A percentile compares a stretch with the other conserved stretches of the same genome.
Evolutionary conservation across 2,113 vertebrate species (phyloP).

Genomic region (Oryzias curvinotus): DNA sequence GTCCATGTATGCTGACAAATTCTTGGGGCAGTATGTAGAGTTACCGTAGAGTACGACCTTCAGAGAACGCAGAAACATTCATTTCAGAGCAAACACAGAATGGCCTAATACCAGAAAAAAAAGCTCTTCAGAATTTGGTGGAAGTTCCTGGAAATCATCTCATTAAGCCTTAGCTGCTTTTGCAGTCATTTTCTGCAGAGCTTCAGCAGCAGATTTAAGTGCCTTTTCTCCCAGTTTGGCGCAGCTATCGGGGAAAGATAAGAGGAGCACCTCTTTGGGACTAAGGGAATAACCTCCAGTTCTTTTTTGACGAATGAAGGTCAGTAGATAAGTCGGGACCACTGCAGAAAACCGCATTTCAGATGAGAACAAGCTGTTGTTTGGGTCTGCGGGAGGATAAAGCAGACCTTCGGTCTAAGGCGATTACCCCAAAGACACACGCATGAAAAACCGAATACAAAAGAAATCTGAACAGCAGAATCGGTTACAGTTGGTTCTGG

Average conservation of each 20-base stretch:
- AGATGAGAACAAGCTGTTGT: neutral
- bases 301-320: neutral
- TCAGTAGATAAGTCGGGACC: neutral
- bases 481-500: neutral
- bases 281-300: neutral
- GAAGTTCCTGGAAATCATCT: neutral
- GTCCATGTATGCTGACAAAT: too few species aligned
- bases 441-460: neutral
- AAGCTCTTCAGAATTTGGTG: neutral
- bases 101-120: too few species aligned
- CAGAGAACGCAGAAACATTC: too few species aligned
- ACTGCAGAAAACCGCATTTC: neutral
- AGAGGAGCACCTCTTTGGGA: neutral
- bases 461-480: conserved; percentile 2
- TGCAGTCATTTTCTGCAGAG: neutral
- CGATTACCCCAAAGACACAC: neutral
- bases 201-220: neutral
- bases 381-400: neutral
- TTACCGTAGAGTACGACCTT: too few species aligned
- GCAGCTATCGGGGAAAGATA: neutral
- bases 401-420: neutral
- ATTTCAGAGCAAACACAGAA: too few species aligned
- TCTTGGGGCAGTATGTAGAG: too few species aligned
- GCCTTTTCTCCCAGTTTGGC: neutral
- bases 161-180: neutral